phyloP scores from a whole-genome alignment of 2,888 invertebrate species.

The Cantharis rustica region DNA sequence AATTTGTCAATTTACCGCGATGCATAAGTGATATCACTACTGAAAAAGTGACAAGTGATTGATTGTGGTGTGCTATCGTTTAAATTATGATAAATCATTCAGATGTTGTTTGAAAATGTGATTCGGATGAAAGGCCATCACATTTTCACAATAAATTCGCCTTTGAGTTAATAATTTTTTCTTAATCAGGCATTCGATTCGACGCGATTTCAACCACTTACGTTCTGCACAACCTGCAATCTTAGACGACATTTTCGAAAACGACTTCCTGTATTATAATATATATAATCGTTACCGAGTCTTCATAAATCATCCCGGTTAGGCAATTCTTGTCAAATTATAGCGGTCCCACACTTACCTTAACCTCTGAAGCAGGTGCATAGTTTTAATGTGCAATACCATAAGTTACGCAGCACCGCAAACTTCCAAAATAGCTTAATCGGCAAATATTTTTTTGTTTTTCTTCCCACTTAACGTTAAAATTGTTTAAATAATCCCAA shows the following conservation, averaged over 20 bases:
- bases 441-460: not conserved
- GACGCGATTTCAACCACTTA: no score
- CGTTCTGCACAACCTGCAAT: not conserved
- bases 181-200: not conserved
- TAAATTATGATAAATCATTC: conserved; percentile 3
- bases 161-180: not conserved
- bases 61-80: not conserved
- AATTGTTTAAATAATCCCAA: no score
- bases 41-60: conserved; percentile 4
- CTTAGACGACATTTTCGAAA: not conserved
- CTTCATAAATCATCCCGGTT: not conserved
- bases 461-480: not conserved
- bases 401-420: not conserved
- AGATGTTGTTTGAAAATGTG: not conserved
- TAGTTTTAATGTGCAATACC: not conserved
- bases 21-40: conserved; percentile 4
- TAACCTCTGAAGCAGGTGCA: not conserved
- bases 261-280: not conserved
- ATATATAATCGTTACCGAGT: not conserved
- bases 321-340: not conserved
- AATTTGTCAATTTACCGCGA: not conserved
- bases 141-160: not conserved
- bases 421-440: not conserved
- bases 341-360: not conserved
- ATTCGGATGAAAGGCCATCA: not conserved